A percentile compares a stretch with the other conserved stretches of the same genome.
phyloP scores from a whole-genome alignment of 2,888 invertebrate genomes.

The Hesperia comma region DNA sequence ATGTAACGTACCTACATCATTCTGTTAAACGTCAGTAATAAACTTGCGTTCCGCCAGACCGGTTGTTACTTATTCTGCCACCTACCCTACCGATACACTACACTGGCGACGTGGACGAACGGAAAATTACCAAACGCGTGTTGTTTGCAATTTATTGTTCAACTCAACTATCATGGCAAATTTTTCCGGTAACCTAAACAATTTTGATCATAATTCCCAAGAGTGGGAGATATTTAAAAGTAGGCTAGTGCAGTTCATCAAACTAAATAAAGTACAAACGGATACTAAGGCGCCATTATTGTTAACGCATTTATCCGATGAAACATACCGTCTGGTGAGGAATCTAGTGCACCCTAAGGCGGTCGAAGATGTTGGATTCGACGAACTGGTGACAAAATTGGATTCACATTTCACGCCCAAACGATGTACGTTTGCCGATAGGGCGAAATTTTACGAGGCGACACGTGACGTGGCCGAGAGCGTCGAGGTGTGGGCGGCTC shows the following conservation, averaged over 20 bases:
- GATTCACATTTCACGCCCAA: conserved; percentile 35
- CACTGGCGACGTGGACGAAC: too few species aligned
- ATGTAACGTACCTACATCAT: too few species aligned
- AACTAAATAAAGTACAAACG: conserved; percentile 7
- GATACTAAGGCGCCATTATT: conserved; percentile 15
- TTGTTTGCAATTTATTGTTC: too few species aligned
- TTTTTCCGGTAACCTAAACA: neutral
- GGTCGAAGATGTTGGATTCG: conserved; percentile 8
- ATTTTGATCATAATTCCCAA: neutral
- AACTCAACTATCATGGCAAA: neutral
- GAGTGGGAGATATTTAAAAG: neutral
- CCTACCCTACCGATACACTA: too few species aligned
- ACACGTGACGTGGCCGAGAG: conserved; percentile 34
- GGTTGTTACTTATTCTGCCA: too few species aligned
- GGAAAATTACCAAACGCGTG: too few species aligned
- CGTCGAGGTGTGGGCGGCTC: conserved; percentile 42
- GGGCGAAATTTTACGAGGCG: conserved; percentile 43
- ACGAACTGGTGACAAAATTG: conserved; percentile 23
- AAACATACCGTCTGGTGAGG: conserved; percentile 25
- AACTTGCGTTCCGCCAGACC: too few species aligned
- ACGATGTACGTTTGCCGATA: conserved; percentile 41
- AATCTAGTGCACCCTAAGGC: conserved; percentile 26
- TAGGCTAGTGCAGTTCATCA: neutral
- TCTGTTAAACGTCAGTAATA: too few species aligned
- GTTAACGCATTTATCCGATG: conserved; percentile 29